phyloP scores from a whole-genome alignment of 2,888 invertebrate species.

The Eupithecia subfuscata region DNA sequence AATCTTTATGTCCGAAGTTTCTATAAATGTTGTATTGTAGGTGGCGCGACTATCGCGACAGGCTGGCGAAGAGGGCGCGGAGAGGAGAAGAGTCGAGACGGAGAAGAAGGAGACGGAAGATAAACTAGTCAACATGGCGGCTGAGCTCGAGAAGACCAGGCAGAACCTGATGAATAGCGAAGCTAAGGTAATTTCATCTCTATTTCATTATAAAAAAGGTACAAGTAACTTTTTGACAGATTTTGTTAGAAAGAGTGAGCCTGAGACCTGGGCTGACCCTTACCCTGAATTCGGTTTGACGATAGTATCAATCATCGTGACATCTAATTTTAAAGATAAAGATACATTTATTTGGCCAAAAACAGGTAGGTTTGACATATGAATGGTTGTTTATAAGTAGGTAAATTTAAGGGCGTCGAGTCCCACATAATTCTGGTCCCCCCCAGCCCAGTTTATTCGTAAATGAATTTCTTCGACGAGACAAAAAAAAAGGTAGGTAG shows the following conservation, averaged over 20 bases:
- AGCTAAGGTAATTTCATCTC: slow-evolving; percentile 81
- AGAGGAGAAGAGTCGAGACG: slow-evolving; percentile 89
- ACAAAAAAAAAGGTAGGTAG: no score
- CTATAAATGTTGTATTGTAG: slow-evolving; percentile 57
- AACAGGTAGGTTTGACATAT: no score
- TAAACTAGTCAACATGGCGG: slow-evolving; percentile 85
- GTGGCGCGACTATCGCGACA: slow-evolving; percentile 92
- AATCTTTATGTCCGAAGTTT: background rate
- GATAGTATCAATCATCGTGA: no score
- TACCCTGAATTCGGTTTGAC: no score
- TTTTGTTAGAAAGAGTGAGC: background rate
- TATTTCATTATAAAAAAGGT: background rate
- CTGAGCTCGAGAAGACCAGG: slow-evolving; percentile 86
- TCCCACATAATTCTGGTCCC: no score
- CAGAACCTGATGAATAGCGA: slow-evolving; percentile 87
- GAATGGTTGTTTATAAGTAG: no score
- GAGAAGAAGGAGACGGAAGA: slow-evolving; percentile 87
- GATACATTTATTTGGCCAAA: no score
- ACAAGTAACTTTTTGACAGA: background rate
- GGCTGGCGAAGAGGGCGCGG: slow-evolving; percentile 92
- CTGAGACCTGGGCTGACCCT: no score
- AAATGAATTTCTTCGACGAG: no score
- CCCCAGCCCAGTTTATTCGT: no score
- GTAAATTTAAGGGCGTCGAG: no score
- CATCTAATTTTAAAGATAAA: no score